Percentiles rank a stretch among this genome's conserved stretches.
These are phyloP conservation scores for Anhinga anhinga DNA, from an alignment of 2,113 vertebrate genomes.

Conservation along the genomic window DNA sequence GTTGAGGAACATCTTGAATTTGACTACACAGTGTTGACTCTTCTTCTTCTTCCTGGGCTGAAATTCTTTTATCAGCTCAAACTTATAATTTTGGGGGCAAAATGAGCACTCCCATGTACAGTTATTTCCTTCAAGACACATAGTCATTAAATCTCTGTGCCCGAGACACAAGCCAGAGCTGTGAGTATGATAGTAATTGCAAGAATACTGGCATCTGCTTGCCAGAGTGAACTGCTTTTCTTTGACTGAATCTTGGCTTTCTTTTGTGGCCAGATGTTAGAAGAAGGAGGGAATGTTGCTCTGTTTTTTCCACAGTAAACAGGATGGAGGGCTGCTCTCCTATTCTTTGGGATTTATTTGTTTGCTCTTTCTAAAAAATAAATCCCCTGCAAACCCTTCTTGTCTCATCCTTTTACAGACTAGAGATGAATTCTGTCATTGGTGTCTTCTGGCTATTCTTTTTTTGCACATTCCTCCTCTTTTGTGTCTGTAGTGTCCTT, in stretches of 20 bases:
- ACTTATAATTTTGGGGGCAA: neutral
- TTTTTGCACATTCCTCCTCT: neutral
- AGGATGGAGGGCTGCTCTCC: neutral
- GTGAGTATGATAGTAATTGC: neutral
- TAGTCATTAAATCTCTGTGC: neutral
- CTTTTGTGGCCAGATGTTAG: constrained; percentile 19
- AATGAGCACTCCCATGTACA: neutral
- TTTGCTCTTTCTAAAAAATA: neutral
- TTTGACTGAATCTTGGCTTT: constrained; percentile 15
- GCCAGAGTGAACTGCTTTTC: neutral
- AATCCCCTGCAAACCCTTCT: neutral
- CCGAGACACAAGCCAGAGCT: neutral
- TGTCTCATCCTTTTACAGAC: neutral
- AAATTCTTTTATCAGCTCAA: neutral
- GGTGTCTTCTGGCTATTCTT: neutral
- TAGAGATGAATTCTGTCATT: neutral
- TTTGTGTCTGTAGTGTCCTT: neutral
- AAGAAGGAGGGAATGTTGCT: neutral
- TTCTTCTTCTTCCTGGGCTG: neutral
- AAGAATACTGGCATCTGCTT: neutral
- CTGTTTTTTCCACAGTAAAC: neutral
- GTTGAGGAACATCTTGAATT: neutral
- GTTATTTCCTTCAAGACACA: neutral
- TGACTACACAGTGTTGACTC: neutral
- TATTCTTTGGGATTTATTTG: neutral